Evolutionary conservation across 2,888 invertebrate genomes (phyloP).

Genomic region (Eurois occulta): DNA sequence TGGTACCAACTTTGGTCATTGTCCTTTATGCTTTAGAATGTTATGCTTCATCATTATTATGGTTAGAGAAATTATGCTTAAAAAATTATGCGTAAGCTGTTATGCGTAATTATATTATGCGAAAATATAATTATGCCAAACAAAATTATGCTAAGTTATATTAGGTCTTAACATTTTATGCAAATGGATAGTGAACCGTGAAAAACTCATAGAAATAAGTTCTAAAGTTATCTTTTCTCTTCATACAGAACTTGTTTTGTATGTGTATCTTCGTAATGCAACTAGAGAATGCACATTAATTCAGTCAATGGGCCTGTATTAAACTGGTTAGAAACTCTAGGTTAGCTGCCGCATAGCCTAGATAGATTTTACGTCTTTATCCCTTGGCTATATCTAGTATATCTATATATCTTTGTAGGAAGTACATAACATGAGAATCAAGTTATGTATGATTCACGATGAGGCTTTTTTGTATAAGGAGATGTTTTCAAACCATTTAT

Average conservation of each 20-base stretch:
- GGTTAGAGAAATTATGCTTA: too few species aligned
- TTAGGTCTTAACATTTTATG: too few species aligned
- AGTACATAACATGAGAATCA: background rate
- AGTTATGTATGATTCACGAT: background rate
- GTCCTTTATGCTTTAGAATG: too few species aligned
- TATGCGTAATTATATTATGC: too few species aligned
- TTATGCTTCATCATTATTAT: too few species aligned
- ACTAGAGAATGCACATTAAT: constrained; percentile 39
- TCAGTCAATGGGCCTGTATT: constrained; percentile 34
- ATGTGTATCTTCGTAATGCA: constrained; percentile 4
- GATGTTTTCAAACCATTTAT: background rate
- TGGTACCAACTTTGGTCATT: too few species aligned
- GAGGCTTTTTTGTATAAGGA: background rate
- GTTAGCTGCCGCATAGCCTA: constrained; percentile 24
- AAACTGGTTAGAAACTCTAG: constrained; percentile 60
- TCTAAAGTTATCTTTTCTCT: constrained; percentile 3
- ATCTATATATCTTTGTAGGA: background rate
- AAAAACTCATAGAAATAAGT: too few species aligned
- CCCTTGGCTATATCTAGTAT: background rate
- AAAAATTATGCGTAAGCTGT: too few species aligned
- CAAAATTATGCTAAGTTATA: too few species aligned
- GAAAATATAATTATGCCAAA: too few species aligned
- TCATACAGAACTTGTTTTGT: constrained; percentile 12
- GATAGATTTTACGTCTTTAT: constrained; percentile 8
- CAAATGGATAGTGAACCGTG: too few species aligned